Conservation (phyloP, 2,797 vertebrate species). For the Tiaroga cobitis region DNA sequence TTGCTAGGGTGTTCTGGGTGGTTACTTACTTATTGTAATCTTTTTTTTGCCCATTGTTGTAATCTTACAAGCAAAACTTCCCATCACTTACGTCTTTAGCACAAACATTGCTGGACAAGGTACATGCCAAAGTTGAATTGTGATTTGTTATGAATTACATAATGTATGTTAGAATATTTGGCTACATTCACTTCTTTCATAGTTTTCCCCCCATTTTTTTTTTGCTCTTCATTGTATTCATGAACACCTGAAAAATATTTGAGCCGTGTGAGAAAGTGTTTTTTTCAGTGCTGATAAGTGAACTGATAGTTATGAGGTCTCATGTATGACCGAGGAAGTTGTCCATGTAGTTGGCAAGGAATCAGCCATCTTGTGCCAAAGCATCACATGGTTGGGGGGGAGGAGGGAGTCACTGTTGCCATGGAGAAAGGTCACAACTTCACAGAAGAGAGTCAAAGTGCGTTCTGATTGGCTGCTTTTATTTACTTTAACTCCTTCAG, state of each 20-base stretch:
- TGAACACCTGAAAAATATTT: not conserved
- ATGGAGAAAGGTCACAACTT: constrained; percentile 53
- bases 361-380: constrained; percentile 63
- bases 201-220: not conserved
- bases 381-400: constrained; percentile 52
- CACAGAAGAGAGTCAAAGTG: constrained; percentile 33
- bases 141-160: not conserved
- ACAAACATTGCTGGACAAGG: not conserved
- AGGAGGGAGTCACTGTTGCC: constrained; percentile 53
- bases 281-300: not conserved
- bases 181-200: not conserved
- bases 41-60: not conserved
- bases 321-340: constrained; percentile 42
- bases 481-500: constrained; percentile 57
- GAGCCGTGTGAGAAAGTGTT: not conserved
- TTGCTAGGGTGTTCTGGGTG: too few relatives aligned
- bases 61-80: not conserved
- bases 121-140: not conserved
- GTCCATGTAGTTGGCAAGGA: constrained; percentile 50
- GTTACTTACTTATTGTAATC: too few relatives aligned
- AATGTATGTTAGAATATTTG: not conserved
- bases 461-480: constrained; percentile 54
- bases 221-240: not conserved
- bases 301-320: not conserved
- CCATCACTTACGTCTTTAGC: not conserved